Conservation (phyloP, 2,888 invertebrate genomes). For the Dryobota labecula region DNA sequence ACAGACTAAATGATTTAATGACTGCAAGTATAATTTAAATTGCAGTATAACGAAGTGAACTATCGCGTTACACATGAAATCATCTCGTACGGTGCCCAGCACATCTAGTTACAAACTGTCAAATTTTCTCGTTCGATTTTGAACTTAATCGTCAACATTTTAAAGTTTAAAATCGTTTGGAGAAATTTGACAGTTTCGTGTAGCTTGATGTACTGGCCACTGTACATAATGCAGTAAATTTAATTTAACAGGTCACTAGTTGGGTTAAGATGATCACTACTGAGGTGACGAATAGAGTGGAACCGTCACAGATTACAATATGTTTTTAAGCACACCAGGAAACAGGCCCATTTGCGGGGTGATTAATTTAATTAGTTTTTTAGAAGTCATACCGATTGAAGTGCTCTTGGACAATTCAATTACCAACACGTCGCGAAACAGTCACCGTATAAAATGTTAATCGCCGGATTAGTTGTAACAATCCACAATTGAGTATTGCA, state of each 20-base stretch:
- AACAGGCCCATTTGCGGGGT: conserved; percentile 70
- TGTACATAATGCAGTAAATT: conserved; percentile 57
- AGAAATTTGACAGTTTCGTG: no score
- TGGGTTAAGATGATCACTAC: conserved; percentile 73
- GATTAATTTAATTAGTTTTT: conserved; percentile 76
- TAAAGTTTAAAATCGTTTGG: no score
- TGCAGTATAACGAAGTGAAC: conserved; percentile 42
- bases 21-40: conserved; percentile 41
- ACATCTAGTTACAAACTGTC: no score
- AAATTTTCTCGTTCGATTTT: no score
- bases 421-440: conserved; percentile 38
- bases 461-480: conserved; percentile 47
- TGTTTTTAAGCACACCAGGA: conserved; percentile 77
- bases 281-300: conserved; percentile 71
- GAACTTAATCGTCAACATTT: no score
- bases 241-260: conserved; percentile 83
- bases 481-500: conserved; percentile 65
- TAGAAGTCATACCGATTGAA: conserved; percentile 49
- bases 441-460: conserved; percentile 44
- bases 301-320: conserved; percentile 73
- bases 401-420: conserved; percentile 38
- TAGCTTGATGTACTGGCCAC: no score
- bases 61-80: conserved; percentile 64
- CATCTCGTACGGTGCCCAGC: conserved; percentile 60
- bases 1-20: conserved; percentile 40